Conservation (phyloP, 1,140 invertebrate genomes). For the Lepidurus packardi region DNA sequence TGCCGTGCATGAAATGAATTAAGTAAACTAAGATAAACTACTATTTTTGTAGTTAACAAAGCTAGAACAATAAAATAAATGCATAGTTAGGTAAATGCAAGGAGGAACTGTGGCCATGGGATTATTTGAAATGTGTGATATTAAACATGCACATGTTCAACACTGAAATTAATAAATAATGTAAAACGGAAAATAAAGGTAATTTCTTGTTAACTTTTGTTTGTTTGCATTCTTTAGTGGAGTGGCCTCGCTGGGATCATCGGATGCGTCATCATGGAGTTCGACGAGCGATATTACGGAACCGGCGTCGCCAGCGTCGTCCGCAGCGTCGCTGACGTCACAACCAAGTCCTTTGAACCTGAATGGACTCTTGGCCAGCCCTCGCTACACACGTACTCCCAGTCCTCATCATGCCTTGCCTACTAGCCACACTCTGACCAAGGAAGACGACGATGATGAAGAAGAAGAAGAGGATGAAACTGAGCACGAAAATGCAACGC, state of each 20-base stretch:
- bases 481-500: too few relatives aligned
- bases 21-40: too few relatives aligned
- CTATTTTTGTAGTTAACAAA: too few relatives aligned
- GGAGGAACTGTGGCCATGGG: too few relatives aligned
- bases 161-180: too few relatives aligned
- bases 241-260: constrained; percentile 60
- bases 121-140: too few relatives aligned
- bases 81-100: too few relatives aligned
- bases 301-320: constrained; percentile 59
- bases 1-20: too few relatives aligned
- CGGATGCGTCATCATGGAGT: constrained; percentile 49
- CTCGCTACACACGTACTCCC: constrained; percentile 35
- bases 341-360: neutral
- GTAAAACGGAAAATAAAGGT: neutral
- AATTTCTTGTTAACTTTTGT: constrained; percentile 23
- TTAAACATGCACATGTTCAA: too few relatives aligned
- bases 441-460: constrained; percentile 28
- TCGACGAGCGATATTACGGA: constrained; percentile 69
- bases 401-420: constrained; percentile 33
- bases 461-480: neutral
- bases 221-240: constrained; percentile 54
- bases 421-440: constrained; percentile 34
- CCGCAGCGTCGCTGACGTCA: neutral
- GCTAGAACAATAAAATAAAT: too few relatives aligned
- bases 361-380: constrained; percentile 35